Evolutionary conservation across 2,888 invertebrate genomes (phyloP), one percentile per base, ranked within the genome.

Genomic region (Apotomis betuletana): DNA sequence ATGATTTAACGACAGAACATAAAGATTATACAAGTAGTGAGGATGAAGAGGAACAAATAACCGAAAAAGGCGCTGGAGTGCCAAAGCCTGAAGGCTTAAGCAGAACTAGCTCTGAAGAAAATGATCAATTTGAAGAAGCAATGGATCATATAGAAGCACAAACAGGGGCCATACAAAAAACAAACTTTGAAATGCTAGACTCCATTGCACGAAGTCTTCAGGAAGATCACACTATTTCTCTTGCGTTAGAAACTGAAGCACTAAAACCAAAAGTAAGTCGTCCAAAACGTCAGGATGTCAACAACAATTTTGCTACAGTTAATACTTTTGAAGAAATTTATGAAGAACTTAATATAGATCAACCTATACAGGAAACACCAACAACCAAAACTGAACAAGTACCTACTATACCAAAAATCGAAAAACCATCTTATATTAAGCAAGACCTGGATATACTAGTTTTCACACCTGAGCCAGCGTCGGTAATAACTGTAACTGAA

Each of bases 251-350:
- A 74, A 71, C 60, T 55, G 38, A 54, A 13, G 38, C 67, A 49
- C 71, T 49, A 74, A 57, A 79, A 60, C 63, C 79, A 49, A 76
- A 77, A 59, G 41, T 60, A 63, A 65, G 68, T 38, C 70, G 73
- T 58, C 58, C 67, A 57, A 74, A 75, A 69, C 80, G 77, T 74
- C 81, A 88, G 83, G 91, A 92, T 77, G 44, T 82, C 1, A 91
- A 92, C 77, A 90, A 92, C 77, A 76, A 86, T 69, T 90, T 88
- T 78, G 78, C 82, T 55, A 74, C 83, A 57, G 92, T 88, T 12
- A 88, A 89, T 78, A 85, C 86, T 68, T 93, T 94, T 79, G 93
- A 94, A 76, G 91, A 93, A 86, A 91, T 93, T 76, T 93, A 91
- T 77, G 91, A 87, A 63, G 86, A 90, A 80, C n/a, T 70, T 68